A percentile compares a stretch with the other conserved stretches of the same genome.
These are phyloP conservation scores for Reinhardtius hippoglossoides DNA, from an alignment of 2,113 vertebrate species.

Conservation along the genomic window DNA sequence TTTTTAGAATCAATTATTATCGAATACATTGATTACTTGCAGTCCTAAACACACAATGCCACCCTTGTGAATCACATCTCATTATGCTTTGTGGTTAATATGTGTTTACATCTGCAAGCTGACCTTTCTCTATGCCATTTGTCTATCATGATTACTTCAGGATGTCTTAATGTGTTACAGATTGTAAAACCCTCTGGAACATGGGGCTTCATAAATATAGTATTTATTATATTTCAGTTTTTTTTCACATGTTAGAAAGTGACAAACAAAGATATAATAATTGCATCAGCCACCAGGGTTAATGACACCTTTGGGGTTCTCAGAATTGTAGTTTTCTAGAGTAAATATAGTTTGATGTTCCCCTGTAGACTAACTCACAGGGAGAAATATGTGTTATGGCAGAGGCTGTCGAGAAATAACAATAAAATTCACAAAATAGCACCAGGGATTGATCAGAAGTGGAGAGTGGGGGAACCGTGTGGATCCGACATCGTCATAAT, in stretches of 20 bases:
- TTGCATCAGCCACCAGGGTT: neutral
- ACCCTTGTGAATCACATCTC: neutral
- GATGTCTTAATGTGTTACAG: neutral
- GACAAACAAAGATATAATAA: neutral
- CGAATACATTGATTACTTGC: no score
- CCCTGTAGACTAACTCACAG: conserved; percentile 22
- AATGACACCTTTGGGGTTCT: conserved; percentile 36
- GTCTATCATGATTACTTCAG: neutral
- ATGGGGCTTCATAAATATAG: neutral
- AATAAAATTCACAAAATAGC: conserved; percentile 56
- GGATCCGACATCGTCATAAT: conserved; percentile 1
- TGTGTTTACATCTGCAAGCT: neutral
- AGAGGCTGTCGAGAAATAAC: conserved; percentile 22
- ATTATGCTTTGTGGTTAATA: neutral
- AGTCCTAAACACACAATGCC: neutral
- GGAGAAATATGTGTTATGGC: conserved; percentile 37
- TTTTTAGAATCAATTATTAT: no score
- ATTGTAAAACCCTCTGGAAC: neutral
- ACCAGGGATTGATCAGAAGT: conserved; percentile 31
- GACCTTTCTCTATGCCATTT: neutral
- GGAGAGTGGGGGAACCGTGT: neutral
- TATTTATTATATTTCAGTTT: neutral
- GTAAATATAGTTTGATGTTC: conserved; percentile 43
- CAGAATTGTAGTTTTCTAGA: conserved; percentile 24
- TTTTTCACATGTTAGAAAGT: conserved; percentile 1